phyloP scores from a whole-genome alignment of 2,797 vertebrate genomes.

The Sternotherus odoratus region DNA sequence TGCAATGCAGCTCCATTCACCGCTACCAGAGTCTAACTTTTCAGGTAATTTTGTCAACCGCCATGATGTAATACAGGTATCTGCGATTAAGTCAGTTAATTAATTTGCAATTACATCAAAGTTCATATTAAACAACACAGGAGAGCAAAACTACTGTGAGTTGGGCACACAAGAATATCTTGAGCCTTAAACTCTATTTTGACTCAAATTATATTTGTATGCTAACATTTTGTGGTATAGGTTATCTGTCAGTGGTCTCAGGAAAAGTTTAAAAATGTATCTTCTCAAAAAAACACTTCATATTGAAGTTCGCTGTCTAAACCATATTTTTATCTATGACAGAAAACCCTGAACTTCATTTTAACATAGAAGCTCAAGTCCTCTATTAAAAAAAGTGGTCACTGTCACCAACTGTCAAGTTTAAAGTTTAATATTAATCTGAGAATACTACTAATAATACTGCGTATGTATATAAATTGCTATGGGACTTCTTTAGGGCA shows the following conservation, averaged over 20 bases:
- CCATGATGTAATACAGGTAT: not conserved
- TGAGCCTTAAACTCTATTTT: not conserved
- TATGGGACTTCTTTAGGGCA: slow-evolving; percentile 29
- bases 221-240: not conserved
- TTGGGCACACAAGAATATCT: not conserved
- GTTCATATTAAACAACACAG: not conserved
- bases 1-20: not conserved
- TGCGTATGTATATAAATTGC: slow-evolving; percentile 24
- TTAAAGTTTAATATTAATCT: slow-evolving; percentile 14
- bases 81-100: not conserved
- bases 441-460: slow-evolving; percentile 43
- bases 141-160: not conserved
- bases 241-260: not conserved
- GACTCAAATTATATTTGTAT: not conserved
- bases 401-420: slow-evolving; percentile 3
- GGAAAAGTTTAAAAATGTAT: not conserved
- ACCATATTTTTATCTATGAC: not conserved
- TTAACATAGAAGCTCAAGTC: accelerated
- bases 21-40: not conserved
- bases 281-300: not conserved
- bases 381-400: slow-evolving; percentile 21
- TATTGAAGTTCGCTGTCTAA: not conserved
- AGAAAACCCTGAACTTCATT: not conserved
- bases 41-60: not conserved
- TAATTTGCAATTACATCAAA: not conserved